Evolutionary conservation across 2,888 invertebrate genomes (phyloP).

Genomic region (Esperia sulphurella): DNA sequence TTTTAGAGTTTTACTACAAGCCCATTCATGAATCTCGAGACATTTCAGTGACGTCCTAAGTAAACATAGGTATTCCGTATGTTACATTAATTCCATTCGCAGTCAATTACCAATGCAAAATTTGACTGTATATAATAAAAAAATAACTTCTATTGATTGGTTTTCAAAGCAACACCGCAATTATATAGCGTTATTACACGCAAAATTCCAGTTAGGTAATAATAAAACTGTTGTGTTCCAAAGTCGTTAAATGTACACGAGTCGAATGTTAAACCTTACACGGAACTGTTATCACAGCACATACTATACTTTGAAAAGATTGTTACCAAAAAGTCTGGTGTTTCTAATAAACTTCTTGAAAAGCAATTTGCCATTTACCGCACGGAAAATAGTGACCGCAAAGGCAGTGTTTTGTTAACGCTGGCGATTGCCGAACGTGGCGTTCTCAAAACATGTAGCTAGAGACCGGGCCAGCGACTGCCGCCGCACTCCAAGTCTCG

Average conservation of each 20-base stretch:
- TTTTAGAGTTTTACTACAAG: constrained; percentile 23
- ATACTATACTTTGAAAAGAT: too few species aligned
- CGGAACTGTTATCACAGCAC: too few species aligned
- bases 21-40: constrained; percentile 23
- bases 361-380: constrained; percentile 29
- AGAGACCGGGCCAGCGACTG: constrained; percentile 61
- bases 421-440: constrained; percentile 64
- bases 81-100: too few species aligned
- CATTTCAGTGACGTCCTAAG: not conserved
- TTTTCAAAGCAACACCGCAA: not conserved
- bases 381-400: constrained; percentile 52
- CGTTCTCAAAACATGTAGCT: constrained; percentile 73
- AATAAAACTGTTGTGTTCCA: too few species aligned
- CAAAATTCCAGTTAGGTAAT: too few species aligned
- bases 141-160: not conserved
- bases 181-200: not conserved
- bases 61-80: too few species aligned
- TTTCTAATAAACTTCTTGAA: constrained; percentile 15
- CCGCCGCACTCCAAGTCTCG: constrained; percentile 47
- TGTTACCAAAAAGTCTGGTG: too few species aligned
- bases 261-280: too few species aligned
- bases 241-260: too few species aligned
- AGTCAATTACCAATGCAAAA: too few species aligned
- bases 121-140: too few species aligned
- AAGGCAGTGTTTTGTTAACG: constrained; percentile 66